These are phyloP conservation scores for Galeopterus variegatus DNA, from an alignment of 2,113 vertebrate species.

Conservation along the genomic window DNA sequence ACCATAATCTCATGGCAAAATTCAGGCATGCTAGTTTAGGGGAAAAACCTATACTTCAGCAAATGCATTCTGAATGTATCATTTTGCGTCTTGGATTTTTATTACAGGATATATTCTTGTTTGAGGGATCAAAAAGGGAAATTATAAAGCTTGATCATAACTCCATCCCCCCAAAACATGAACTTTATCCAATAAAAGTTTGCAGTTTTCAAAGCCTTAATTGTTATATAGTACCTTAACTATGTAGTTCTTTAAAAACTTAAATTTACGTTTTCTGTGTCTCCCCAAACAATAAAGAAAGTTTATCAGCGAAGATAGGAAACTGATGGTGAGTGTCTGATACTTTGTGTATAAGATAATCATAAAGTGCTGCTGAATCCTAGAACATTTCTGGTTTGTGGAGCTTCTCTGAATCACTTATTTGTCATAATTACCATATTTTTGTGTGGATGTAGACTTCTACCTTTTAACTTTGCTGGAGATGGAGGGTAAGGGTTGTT, in stretches of 20 bases:
- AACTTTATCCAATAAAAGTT: not conserved
- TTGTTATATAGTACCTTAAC: not conserved
- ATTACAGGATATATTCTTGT: not conserved
- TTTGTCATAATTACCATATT: not conserved
- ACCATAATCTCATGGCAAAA: not conserved
- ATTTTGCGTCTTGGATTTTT: not conserved
- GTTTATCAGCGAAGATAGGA: not conserved
- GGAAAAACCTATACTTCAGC: not conserved
- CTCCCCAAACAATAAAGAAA: not conserved
- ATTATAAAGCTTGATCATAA: not conserved
- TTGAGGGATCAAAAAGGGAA: not conserved
- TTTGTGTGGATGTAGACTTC: not conserved
- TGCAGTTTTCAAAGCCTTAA: not conserved
- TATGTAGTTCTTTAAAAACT: not conserved
- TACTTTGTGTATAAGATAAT: not conserved
- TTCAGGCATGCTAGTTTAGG: not conserved
- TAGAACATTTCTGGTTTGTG: not conserved
- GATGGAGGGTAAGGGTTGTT: not conserved
- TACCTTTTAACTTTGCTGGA: constrained; percentile 4
- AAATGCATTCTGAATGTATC: not conserved
- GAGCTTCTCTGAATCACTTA: not conserved
- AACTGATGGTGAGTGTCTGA: not conserved
- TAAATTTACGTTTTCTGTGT: not conserved
- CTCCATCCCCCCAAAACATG: not conserved
- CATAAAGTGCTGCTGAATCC: not conserved